A percentile compares a stretch with the other conserved stretches of the same genome.
phyloP scores from a whole-genome alignment of 2,797 vertebrate genomes.

The Chiloscyllium punctatum region DNA sequence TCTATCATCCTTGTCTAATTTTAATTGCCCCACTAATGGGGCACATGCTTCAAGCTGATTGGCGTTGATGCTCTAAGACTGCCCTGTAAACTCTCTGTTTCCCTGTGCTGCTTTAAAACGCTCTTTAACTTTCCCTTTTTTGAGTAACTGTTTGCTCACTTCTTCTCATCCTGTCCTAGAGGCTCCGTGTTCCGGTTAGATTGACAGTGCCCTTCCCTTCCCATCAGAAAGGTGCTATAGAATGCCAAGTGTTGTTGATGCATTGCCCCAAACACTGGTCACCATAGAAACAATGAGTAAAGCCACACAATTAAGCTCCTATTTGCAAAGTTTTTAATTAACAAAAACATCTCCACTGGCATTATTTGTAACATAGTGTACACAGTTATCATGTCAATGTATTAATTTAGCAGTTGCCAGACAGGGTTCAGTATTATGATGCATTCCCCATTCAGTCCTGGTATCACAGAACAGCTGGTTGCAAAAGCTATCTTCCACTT shows the following conservation, averaged over 20 bases:
- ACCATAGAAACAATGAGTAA: not conserved
- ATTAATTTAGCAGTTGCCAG: not conserved
- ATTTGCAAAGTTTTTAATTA: not conserved
- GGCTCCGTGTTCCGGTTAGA: not conserved
- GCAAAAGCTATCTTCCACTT: not conserved
- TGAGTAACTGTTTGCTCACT: not conserved
- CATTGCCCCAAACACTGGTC: not conserved
- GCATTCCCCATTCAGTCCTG: not conserved
- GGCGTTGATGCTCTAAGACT: not conserved
- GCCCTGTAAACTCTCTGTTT: not conserved
- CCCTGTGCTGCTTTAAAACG: not conserved
- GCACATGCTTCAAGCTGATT: not conserved
- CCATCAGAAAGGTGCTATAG: not conserved
- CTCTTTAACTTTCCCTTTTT: not conserved
- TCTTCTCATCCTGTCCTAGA: not conserved
- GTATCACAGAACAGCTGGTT: not conserved
- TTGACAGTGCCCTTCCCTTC: not conserved
- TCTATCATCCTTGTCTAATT: not conserved
- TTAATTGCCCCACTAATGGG: not conserved
- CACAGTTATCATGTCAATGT: not conserved
- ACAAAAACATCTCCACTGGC: not conserved
- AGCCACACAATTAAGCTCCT: not conserved
- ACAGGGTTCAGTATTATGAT: not conserved
- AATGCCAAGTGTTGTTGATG: not conserved
- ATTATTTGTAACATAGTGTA: not conserved